A percentile compares a stretch with the other conserved stretches of the same genome.
Conservation (phyloP, 2,797 vertebrate species). For the Lagocephalus sceleratus region DNA sequence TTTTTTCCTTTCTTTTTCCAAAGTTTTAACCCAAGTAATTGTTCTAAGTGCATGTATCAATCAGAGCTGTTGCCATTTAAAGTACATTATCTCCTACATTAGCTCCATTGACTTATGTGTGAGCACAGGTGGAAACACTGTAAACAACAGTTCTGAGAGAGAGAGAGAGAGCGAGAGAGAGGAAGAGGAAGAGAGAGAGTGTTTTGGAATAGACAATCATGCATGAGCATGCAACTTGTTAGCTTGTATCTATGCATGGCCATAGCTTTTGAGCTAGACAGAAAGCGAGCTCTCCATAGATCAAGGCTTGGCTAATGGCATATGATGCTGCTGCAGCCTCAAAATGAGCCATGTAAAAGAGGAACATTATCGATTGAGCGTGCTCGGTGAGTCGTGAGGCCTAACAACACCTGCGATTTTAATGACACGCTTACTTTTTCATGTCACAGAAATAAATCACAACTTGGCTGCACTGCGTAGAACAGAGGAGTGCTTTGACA, state of each 20-base stretch:
- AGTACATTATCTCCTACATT: conserved; percentile 78
- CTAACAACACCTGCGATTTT: conserved; percentile 76
- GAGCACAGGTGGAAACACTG: conserved; percentile 60
- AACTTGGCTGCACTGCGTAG: conserved; percentile 30
- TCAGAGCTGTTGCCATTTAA: conserved; percentile 75
- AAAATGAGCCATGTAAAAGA: conserved; percentile 74
- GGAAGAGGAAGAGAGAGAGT: no score
- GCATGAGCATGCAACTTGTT: conserved; percentile 46
- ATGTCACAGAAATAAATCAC: conserved; percentile 73
- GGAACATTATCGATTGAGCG: conserved; percentile 76
- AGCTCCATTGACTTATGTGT: conserved; percentile 71
- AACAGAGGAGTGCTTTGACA: conserved; percentile 65
- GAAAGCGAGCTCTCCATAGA: conserved; percentile 58
- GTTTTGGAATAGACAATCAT: conserved; percentile 10
- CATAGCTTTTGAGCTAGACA: conserved; percentile 49
- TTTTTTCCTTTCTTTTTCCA: conserved; percentile 58
- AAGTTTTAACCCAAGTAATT: conserved; percentile 77
- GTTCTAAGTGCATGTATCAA: conserved; percentile 78
- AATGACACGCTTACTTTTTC: conserved; percentile 77
- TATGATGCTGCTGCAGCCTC: conserved; percentile 68
- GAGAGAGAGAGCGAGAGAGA: no score
- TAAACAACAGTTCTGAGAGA: conserved; percentile 52
- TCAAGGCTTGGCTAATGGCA: conserved; percentile 72
- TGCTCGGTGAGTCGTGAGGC: conserved; percentile 55
- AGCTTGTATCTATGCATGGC: conserved; percentile 39